Percentiles rank a stretch among this genome's conserved stretches.
phyloP scores from a whole-genome alignment of 2,797 vertebrate species.

The Acanthurus lineatus region DNA sequence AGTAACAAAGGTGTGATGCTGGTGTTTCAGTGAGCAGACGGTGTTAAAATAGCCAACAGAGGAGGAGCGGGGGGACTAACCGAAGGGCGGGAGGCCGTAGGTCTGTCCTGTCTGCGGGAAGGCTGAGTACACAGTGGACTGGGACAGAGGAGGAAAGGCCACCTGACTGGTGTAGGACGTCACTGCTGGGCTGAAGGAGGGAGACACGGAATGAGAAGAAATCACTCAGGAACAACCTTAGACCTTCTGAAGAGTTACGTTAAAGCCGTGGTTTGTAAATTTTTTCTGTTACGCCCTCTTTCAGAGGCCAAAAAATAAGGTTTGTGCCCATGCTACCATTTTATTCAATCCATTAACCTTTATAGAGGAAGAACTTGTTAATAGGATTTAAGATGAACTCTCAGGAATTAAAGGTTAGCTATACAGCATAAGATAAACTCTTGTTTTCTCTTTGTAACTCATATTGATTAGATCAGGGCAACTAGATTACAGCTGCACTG shows the following conservation, averaged over 20 bases:
- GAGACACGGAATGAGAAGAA: background rate
- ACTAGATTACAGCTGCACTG: background rate
- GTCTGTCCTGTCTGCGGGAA: slow-evolving; percentile 95
- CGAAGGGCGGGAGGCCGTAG: slow-evolving; percentile 97
- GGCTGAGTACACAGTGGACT: slow-evolving; percentile 92
- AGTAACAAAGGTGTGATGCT: slow-evolving; percentile 55
- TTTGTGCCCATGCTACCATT: no score
- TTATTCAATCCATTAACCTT: no score
- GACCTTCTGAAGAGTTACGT: no score
- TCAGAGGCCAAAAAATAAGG: no score
- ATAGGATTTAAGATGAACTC: no score
- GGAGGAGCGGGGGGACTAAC: slow-evolving; percentile 82
- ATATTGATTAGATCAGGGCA: no score
- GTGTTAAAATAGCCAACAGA: background rate
- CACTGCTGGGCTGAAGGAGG: slow-evolving; percentile 86
- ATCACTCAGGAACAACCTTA: background rate
- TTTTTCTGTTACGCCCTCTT: no score
- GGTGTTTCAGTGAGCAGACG: slow-evolving; percentile 64
- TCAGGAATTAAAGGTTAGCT: no score
- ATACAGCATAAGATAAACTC: no score
- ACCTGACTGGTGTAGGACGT: slow-evolving; percentile 91
- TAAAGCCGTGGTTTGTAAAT: no score
- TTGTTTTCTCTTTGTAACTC: no score
- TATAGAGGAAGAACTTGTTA: no score
- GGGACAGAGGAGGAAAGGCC: slow-evolving; percentile 91